A percentile compares a stretch with the other conserved stretches of the same genome.
Conservation (phyloP, 2,888 invertebrate genomes). For the Tiphia femorata region DNA sequence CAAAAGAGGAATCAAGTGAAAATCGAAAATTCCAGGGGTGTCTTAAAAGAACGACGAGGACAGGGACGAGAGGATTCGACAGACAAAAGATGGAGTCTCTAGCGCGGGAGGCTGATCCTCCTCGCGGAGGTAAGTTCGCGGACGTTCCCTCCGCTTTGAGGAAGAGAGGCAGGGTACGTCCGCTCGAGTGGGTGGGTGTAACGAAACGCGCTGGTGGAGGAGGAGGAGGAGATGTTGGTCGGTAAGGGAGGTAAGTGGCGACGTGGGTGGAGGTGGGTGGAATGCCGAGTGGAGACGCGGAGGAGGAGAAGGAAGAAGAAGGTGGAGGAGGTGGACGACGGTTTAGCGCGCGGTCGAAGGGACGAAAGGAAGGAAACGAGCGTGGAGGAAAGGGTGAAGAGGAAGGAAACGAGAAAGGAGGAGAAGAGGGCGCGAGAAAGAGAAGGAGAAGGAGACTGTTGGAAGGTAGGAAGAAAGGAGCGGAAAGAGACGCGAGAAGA, state of each 20-base stretch:
- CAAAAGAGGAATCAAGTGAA: no score
- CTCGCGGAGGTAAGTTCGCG: no score
- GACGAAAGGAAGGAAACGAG: background rate
- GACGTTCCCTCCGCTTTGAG: no score
- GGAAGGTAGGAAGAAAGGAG: slow-evolving; percentile 63
- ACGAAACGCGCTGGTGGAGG: background rate
- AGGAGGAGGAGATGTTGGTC: background rate
- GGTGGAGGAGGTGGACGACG: slow-evolving; percentile 7
- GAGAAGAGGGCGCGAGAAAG: slow-evolving; percentile 20
- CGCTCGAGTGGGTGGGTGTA: no score
- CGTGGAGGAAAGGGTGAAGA: slow-evolving; percentile 11
- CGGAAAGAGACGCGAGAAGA: slow-evolving; percentile 64
- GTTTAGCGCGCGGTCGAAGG: slow-evolving; percentile 3
- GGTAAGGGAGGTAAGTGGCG: background rate
- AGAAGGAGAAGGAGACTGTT: slow-evolving; percentile 23
- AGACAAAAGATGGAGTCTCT: no score
- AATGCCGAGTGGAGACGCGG: slow-evolving; percentile 35
- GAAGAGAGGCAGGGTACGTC: no score
- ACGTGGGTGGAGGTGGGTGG: slow-evolving; percentile 42
- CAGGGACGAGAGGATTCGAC: no score
- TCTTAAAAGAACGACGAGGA: no score
- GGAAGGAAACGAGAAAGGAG: slow-evolving; percentile 23
- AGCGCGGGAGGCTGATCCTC: no score
- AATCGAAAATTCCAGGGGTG: no score
- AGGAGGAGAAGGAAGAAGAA: slow-evolving; percentile 22